Evolutionary conservation across 1,140 invertebrate species (phyloP).

Genomic region (Drosophila arawakana): DNA sequence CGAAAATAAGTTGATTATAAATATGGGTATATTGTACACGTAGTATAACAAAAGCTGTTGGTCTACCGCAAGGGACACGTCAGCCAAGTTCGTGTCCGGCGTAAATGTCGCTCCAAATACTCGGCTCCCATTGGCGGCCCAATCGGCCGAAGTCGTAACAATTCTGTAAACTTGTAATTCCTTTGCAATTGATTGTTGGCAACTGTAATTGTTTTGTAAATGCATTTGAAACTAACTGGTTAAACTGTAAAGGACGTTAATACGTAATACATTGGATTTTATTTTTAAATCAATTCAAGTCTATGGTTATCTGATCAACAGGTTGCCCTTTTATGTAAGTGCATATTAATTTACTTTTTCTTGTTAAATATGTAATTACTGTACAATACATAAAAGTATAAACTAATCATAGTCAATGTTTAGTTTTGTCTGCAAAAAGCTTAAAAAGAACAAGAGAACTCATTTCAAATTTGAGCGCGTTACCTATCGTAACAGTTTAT

Average conservation of each 20-base stretch:
- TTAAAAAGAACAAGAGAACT: neutral
- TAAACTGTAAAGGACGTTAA: neutral
- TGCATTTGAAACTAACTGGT: neutral
- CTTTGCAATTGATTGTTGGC: constrained; percentile 8
- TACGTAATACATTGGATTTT: neutral
- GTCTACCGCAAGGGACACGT: constrained; percentile 44
- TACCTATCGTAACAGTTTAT: neutral
- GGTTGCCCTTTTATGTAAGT: no score
- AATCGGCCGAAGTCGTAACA: constrained; percentile 1
- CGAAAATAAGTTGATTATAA: constrained; percentile 11
- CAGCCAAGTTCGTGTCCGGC: constrained; percentile 18
- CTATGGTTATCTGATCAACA: neutral
- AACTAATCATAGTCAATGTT: no score
- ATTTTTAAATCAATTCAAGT: neutral
- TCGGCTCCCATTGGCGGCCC: constrained; percentile 4
- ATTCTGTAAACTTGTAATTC: constrained; percentile 8
- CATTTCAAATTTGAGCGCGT: neutral
- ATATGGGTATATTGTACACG: constrained; percentile 16
- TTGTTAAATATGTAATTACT: no score
- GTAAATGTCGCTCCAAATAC: constrained; percentile 11
- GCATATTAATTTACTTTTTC: no score
- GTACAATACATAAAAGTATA: no score
- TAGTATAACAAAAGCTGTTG: constrained; percentile 15
- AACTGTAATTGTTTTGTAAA: constrained; percentile 9
- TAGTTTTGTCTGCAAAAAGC: no score